A percentile compares a stretch with the other conserved stretches of the same genome.
Conservation (phyloP, 2,888 invertebrate species). For the Odiellus spinosus region DNA sequence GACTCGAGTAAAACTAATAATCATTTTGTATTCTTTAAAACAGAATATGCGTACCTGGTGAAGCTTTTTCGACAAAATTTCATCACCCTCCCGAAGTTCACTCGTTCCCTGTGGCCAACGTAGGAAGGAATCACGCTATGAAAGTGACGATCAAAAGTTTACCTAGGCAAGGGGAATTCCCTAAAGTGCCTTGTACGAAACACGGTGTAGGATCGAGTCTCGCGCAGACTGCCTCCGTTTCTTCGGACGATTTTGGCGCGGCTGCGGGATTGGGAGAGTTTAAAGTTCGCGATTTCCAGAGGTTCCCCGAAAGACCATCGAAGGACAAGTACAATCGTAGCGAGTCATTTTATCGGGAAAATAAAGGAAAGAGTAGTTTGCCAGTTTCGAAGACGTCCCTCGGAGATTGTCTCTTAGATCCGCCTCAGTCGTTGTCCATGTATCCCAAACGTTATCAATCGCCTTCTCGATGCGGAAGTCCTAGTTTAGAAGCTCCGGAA, state of each 20-base stretch:
- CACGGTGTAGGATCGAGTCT: constrained; percentile 4
- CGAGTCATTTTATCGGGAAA: neutral
- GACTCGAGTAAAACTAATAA: no score
- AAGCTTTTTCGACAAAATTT: constrained; percentile 41
- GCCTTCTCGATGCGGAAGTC: constrained; percentile 26
- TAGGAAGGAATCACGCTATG: constrained; percentile 45
- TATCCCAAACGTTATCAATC: constrained; percentile 27
- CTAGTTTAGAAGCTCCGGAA: constrained; percentile 27
- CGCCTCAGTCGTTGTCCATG: constrained; percentile 25
- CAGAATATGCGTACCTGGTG: constrained; percentile 46
- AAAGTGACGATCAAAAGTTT: constrained; percentile 42
- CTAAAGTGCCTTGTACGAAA: constrained; percentile 39
- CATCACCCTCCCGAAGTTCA: constrained; percentile 42
- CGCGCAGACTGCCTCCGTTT: neutral
- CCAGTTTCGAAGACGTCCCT: constrained; percentile 22
- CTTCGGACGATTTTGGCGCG: neutral
- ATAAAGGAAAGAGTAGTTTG: constrained; percentile 7
- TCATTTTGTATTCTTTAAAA: constrained; percentile 6
- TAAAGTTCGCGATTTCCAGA: neutral
- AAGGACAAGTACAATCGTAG: neutral
- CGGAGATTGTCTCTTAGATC: constrained; percentile 32
- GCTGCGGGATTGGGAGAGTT: neutral
- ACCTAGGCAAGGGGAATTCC: constrained; percentile 57
- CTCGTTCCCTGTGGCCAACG: constrained; percentile 51
- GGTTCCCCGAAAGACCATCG: neutral